These are phyloP conservation scores for Mimumesa dahlbomi DNA, from an alignment of 2,888 invertebrate species.

Conservation along the genomic window DNA sequence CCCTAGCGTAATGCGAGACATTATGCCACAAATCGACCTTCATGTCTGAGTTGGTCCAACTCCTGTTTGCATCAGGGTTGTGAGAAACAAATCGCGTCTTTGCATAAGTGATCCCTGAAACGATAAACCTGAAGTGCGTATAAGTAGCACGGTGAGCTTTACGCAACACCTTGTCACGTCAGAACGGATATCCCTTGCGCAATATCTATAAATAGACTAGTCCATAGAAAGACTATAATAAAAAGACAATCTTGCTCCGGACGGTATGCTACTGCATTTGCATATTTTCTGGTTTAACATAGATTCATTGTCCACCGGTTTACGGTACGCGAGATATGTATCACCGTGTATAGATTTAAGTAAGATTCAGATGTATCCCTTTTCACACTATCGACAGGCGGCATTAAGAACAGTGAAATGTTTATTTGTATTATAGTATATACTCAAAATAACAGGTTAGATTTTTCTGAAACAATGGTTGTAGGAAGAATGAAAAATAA, in stretches of 20 bases:
- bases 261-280: too few species aligned
- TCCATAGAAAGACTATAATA: slow-evolving; percentile 30
- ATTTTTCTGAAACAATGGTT: background rate
- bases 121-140: slow-evolving; percentile 53
- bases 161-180: slow-evolving; percentile 58
- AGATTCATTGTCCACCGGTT: too few species aligned
- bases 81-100: slow-evolving; percentile 23
- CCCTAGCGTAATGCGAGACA: slow-evolving; percentile 19
- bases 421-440: too few species aligned
- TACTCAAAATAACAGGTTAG: background rate
- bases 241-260: slow-evolving; percentile 11
- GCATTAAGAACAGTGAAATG: too few species aligned
- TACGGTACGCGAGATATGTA: too few species aligned
- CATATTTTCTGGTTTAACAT: too few species aligned
- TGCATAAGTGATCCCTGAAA: slow-evolving; percentile 39
- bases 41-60: slow-evolving; percentile 11
- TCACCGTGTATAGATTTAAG: too few species aligned
- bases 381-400: too few species aligned
- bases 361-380: too few species aligned
- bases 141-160: slow-evolving; percentile 60
- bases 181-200: slow-evolving; percentile 56
- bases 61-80: slow-evolving; percentile 23
- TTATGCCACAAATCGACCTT: slow-evolving; percentile 29
- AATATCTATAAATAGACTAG: slow-evolving; percentile 65
- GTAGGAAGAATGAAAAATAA: background rate